phyloP scores from a whole-genome alignment of 2,888 invertebrate species.

The Pristionchus maxplancki region DNA sequence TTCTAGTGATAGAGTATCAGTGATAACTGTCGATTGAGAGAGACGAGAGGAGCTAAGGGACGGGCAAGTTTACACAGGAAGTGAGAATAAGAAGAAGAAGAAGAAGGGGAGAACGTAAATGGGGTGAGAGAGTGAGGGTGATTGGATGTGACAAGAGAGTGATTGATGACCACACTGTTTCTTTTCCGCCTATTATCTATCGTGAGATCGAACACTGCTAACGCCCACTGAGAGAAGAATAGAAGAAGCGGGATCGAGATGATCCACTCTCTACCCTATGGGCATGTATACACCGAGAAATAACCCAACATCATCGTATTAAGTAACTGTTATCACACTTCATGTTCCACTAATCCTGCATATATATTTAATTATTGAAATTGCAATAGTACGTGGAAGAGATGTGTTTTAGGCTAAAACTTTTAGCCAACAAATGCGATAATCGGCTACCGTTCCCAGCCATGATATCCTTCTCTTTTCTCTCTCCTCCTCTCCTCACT shows the following conservation, averaged over 20 bases:
- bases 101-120: constrained; percentile 22
- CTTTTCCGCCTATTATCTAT: neutral
- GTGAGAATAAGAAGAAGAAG: neutral
- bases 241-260: neutral
- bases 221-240: neutral
- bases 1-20: neutral
- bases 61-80: constrained; percentile 24
- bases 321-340: neutral
- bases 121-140: constrained; percentile 27
- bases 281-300: too few relatives aligned
- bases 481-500: constrained; percentile 20
- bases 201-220: neutral
- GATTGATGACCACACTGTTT: constrained; percentile 12
- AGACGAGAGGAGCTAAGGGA: neutral
- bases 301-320: neutral
- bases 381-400: neutral
- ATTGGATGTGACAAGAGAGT: constrained; percentile 7
- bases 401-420: too few relatives aligned
- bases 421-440: too few relatives aligned
- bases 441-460: neutral
- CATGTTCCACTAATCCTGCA: neutral
- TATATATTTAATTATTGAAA: neutral
- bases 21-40: neutral
- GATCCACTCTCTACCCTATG: neutral
- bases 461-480: neutral